phyloP scores from a whole-genome alignment of 2,797 vertebrate genomes.

The Diglossa cyanea region DNA sequence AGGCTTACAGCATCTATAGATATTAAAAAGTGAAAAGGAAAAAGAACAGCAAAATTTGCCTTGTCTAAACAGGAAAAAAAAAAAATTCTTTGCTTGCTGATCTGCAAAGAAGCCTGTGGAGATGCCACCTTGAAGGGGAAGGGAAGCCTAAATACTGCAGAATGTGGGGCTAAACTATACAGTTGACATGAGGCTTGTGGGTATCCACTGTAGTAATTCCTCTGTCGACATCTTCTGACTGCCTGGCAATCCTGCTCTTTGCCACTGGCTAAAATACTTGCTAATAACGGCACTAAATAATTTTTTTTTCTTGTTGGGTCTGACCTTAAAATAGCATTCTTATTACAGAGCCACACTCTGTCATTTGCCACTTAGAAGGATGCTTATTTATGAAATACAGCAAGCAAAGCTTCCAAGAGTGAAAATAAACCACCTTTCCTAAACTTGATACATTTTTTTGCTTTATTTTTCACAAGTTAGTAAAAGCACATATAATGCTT shows the following conservation, averaged over 20 bases:
- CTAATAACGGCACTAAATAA: not conserved
- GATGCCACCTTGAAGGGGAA: not conserved
- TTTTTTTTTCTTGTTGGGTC: not conserved
- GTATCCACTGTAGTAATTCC: not conserved
- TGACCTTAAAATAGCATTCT: not conserved
- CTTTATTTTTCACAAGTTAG: not conserved
- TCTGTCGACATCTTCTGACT: not conserved
- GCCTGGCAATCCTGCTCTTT: not conserved
- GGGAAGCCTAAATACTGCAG: not conserved
- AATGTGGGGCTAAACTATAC: not conserved
- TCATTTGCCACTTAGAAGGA: not conserved
- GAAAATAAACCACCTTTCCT: not conserved
- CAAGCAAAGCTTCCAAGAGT: not conserved
- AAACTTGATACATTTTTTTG: not conserved
- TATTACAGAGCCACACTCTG: not conserved
- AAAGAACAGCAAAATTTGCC: not conserved
- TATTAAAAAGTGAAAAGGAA: rapidly evolving
- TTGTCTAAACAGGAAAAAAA: not conserved
- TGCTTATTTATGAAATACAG: not conserved
- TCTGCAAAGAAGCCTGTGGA: not conserved
- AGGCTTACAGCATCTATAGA: not conserved
- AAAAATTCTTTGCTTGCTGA: not conserved
- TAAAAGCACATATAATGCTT: not conserved
- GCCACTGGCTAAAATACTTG: not conserved
- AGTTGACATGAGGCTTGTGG: not conserved